A percentile compares a stretch with the other conserved stretches of the same genome.
phyloP scores from a whole-genome alignment of 2,888 invertebrate genomes.

The Bedellia somnulentella region DNA sequence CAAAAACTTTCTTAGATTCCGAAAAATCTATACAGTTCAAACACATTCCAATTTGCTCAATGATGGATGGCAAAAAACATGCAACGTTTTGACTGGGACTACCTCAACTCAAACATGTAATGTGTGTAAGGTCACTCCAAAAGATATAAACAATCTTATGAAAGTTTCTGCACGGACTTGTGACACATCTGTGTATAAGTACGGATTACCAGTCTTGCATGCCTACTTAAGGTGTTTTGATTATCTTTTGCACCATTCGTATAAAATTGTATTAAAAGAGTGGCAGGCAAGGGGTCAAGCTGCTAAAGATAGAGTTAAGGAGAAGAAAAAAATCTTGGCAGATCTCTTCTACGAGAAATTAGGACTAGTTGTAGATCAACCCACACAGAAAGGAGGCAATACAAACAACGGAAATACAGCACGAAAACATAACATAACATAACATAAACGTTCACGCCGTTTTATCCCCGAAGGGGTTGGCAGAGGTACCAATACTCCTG shows the following conservation, averaged over 20 bases:
- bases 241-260: background rate
- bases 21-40: background rate
- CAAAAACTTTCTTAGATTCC: background rate
- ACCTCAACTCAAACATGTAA: background rate
- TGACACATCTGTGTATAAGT: conserved; percentile 1
- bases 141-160: background rate
- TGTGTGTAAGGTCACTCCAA: conserved; percentile 1
- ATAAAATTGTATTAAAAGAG: background rate
- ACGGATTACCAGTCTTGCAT: background rate
- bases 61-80: conserved; percentile 10
- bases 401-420: background rate
- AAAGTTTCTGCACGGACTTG: background rate
- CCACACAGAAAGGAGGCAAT: background rate
- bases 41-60: conserved; percentile 2
- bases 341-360: conserved; percentile 2
- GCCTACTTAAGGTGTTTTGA: conserved; percentile 1
- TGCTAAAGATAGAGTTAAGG: background rate
- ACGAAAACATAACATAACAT: too few species aligned
- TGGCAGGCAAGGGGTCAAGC: background rate
- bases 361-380: background rate
- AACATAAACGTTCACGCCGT: too few species aligned
- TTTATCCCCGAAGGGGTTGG: too few species aligned
- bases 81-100: background rate
- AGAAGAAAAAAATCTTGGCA: conserved; percentile 2
- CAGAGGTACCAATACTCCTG: too few species aligned